phyloP scores from a whole-genome alignment of 2,113 vertebrate genomes.

The Oryzias celebensis region DNA sequence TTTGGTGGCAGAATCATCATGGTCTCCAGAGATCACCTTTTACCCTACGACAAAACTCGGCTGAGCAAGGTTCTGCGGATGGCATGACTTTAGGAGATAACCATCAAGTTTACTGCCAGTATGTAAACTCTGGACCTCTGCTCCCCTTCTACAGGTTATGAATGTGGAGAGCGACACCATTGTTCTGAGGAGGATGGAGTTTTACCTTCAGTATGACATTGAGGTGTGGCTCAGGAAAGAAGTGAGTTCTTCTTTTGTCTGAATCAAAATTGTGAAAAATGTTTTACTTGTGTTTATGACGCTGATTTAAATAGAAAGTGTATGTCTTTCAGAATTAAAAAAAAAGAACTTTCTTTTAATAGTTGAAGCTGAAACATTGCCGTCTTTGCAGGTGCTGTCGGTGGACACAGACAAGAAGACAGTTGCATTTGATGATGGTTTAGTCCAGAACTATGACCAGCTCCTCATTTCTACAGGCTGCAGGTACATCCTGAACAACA shows the following conservation, averaged over 20 bases:
- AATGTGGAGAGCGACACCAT: slow-evolving; percentile 71
- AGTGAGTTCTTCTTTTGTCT: slow-evolving; percentile 61
- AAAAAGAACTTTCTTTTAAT: too few species aligned
- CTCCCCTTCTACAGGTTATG: slow-evolving; percentile 73
- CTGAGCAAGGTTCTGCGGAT: slow-evolving; percentile 81
- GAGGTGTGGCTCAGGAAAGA: slow-evolving; percentile 83
- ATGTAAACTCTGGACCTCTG: not conserved
- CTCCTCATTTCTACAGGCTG: slow-evolving; percentile 85
- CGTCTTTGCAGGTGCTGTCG: slow-evolving; percentile 68
- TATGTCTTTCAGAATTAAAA: too few species aligned
- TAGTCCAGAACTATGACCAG: slow-evolving; percentile 76
- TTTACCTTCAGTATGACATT: slow-evolving; percentile 71
- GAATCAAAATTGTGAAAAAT: too few species aligned
- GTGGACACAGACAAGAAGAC: slow-evolving; percentile 78
- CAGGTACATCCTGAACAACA: slow-evolving; percentile 67
- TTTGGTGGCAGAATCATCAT: slow-evolving; percentile 83
- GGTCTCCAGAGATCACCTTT: slow-evolving; percentile 77
- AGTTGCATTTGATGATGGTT: slow-evolving; percentile 76
- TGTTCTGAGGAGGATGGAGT: slow-evolving; percentile 79
- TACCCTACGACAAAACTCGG: slow-evolving; percentile 83
- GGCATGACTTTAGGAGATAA: not conserved
- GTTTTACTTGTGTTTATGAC: too few species aligned
- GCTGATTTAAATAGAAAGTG: too few species aligned
- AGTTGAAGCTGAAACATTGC: not conserved
- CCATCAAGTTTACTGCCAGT: not conserved